Conservation (phyloP, 2,797 vertebrate genomes). For the Protonibea diacanthus region DNA sequence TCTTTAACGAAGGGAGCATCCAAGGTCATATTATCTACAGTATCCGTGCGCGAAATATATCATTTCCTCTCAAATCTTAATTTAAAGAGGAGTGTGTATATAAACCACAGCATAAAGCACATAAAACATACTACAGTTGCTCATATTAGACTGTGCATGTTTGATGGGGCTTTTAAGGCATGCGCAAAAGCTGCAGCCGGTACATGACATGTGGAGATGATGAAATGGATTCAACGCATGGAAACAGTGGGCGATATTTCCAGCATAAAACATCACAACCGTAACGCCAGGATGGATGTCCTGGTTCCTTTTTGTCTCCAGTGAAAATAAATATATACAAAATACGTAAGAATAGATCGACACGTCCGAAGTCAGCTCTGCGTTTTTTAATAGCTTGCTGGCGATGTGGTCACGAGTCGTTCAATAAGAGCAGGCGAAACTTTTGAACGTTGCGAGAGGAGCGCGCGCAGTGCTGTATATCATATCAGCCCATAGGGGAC, state of each 20-base stretch:
- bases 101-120: too few relatives aligned
- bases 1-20: neutral
- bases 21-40: slow-evolving; percentile 2
- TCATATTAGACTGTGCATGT: neutral
- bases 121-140: neutral
- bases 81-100: neutral
- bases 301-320: neutral
- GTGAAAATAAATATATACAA: neutral
- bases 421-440: slow-evolving; percentile 17
- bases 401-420: slow-evolving; percentile 45
- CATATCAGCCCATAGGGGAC: slow-evolving; percentile 53
- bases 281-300: slow-evolving; percentile 4
- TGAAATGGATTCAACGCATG: neutral
- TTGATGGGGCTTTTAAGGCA: neutral
- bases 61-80: neutral
- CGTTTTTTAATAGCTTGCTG: slow-evolving; percentile 29
- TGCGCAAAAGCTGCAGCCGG: neutral
- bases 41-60: neutral
- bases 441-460: slow-evolving; percentile 19
- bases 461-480: neutral
- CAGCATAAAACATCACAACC: neutral
- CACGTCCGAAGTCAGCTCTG: slow-evolving; percentile 3
- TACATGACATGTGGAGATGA: neutral
- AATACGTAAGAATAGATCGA: slow-evolving; percentile 14
- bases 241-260: neutral